These are phyloP conservation scores for Ivindomyrus marchei DNA, from an alignment of 2,113 vertebrate genomes.

Conservation along the genomic window DNA sequence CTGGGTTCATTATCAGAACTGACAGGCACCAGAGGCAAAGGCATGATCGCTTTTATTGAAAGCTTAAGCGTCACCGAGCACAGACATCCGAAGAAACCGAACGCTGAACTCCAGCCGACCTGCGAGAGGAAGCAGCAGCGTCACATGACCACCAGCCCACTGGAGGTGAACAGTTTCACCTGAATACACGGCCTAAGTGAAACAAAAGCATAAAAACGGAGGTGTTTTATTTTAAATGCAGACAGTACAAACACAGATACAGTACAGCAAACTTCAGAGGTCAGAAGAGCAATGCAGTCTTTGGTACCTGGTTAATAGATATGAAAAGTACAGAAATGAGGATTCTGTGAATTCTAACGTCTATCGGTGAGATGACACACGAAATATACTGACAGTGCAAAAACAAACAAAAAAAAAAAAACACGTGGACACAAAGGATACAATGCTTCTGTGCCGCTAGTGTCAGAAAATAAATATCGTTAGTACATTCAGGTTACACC, in stretches of 20 bases:
- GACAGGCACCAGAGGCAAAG: background rate
- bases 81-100: background rate
- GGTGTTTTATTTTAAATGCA: constrained; percentile 46
- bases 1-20: background rate
- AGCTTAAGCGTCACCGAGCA: background rate
- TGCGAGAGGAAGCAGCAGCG: background rate
- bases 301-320: constrained; percentile 49
- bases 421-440: background rate
- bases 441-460: background rate
- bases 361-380: constrained; percentile 14
- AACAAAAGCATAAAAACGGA: background rate
- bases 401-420: background rate
- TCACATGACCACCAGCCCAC: background rate
- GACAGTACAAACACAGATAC: constrained; percentile 37
- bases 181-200: background rate
- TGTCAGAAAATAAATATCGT: background rate
- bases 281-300: constrained; percentile 41
- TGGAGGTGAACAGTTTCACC: background rate
- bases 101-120: background rate
- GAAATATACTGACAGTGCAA: constrained; percentile 22
- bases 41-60: background rate
- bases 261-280: constrained; percentile 39
- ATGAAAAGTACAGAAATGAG: background rate
- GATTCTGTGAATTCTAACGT: background rate
- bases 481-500: background rate